phyloP scores from a whole-genome alignment of 2,113 vertebrate species.

The Steatornis caripensis region DNA sequence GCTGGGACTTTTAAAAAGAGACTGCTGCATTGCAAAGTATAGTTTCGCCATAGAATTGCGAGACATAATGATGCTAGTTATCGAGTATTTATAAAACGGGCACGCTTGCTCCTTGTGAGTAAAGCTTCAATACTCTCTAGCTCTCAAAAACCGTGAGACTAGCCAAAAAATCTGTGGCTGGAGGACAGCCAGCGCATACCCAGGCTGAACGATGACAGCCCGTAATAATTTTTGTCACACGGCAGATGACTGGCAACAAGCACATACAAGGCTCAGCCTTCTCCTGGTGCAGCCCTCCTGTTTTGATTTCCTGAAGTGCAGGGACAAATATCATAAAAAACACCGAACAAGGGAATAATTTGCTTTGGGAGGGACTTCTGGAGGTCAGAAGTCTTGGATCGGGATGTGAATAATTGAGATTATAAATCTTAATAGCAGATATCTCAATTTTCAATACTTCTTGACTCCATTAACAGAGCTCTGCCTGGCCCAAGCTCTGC shows the following conservation, averaged over 20 bases:
- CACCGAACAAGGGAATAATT: not conserved
- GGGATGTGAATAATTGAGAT: not conserved
- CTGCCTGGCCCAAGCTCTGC: not conserved
- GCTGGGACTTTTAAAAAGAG: not conserved
- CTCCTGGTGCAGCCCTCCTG: not conserved
- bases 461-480: not conserved
- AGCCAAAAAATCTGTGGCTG: slow-evolving; percentile 23
- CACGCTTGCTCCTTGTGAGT: not conserved
- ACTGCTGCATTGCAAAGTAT: not conserved
- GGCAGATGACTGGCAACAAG: not conserved
- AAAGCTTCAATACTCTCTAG: not conserved
- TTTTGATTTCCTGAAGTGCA: not conserved
- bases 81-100: not conserved
- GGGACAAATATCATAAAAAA: not conserved
- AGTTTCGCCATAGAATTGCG: not conserved
- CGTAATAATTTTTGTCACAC: not conserved
- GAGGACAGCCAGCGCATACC: slow-evolving; percentile 15
- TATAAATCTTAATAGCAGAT: not conserved
- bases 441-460: not conserved
- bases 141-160: not conserved
- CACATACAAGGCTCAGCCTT: not conserved
- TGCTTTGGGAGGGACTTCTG: not conserved
- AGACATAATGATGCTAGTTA: not conserved
- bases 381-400: not conserved
- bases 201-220: not conserved